Percentiles rank a stretch among this genome's conserved stretches.
These are phyloP conservation scores for Phaetusa simplex DNA, from an alignment of 2,113 vertebrate species.

Conservation along the genomic window DNA sequence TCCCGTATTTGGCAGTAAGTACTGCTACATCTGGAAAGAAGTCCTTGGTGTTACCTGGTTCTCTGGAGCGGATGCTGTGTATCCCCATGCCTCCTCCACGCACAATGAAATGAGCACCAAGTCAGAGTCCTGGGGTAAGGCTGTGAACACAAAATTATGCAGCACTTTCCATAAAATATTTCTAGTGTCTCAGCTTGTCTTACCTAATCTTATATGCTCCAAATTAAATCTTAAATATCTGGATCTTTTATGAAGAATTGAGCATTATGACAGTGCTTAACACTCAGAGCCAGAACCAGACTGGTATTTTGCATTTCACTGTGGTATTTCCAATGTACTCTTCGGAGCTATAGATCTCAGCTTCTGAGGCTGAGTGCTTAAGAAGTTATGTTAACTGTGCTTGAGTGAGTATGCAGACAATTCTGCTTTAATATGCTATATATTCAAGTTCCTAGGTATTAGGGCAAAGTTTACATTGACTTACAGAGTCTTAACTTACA, in stretches of 20 bases:
- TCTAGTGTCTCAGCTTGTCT: neutral
- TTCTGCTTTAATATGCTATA: neutral
- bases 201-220: neutral
- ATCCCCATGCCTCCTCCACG: accelerated
- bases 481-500: neutral
- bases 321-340: neutral
- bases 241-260: neutral
- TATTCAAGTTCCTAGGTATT: neutral
- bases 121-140: neutral
- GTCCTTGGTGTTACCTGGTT: neutral
- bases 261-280: too few species aligned
- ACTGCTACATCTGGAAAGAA: neutral
- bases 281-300: neutral
- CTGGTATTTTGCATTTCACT: neutral
- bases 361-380: neutral
- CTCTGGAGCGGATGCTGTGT: neutral
- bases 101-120: accelerated
- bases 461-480: neutral
- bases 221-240: neutral
- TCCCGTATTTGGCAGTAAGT: neutral
- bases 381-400: neutral
- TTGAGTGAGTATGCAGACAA: neutral
- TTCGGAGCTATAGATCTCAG: neutral
- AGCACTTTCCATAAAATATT: neutral
- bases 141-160: neutral